Evolutionary conservation across 2,888 invertebrate genomes (phyloP).

Genomic region (Diaperis boleti): DNA sequence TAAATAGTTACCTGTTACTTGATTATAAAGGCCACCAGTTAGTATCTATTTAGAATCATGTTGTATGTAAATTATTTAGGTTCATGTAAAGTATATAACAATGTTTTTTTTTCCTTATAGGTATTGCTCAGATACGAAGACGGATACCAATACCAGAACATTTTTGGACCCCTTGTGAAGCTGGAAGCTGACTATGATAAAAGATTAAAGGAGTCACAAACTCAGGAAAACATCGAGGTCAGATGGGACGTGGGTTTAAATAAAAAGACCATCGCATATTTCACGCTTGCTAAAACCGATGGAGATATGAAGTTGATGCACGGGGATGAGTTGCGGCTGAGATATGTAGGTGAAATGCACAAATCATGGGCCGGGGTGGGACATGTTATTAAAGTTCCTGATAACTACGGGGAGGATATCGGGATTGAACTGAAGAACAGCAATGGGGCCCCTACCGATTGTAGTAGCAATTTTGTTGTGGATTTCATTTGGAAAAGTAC

Average conservation of each 20-base stretch:
- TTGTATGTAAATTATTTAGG: too few relatives aligned
- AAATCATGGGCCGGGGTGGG: constrained; percentile 98
- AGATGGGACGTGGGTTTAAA: constrained; percentile 99
- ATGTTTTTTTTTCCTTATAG: constrained; percentile 42
- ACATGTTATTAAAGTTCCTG: constrained; percentile 96
- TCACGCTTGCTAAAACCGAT: constrained; percentile 96
- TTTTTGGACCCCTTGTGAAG: constrained; percentile 96
- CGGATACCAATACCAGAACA: constrained; percentile 98
- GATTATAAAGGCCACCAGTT: too few relatives aligned
- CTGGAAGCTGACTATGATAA: constrained; percentile 99
- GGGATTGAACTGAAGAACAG: constrained; percentile 95
- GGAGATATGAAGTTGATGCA: constrained; percentile 99
- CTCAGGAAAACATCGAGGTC: constrained; percentile 97
- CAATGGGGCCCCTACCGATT: constrained; percentile 92
- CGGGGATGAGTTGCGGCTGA: constrained; percentile 94
- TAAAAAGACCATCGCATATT: constrained; percentile 98
- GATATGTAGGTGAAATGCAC: constrained; percentile 93
- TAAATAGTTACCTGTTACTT: too few relatives aligned
- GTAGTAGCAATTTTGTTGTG: constrained; percentile 95
- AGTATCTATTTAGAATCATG: too few relatives aligned
- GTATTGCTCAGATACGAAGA: constrained; percentile 87
- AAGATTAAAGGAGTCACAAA: constrained; percentile 96
- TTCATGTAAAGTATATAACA: neutral
- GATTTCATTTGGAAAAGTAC: constrained; percentile 99
- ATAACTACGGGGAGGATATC: constrained; percentile 97